These are phyloP conservation scores for Apantesis nais DNA, from an alignment of 2,888 invertebrate species.

Conservation along the genomic window DNA sequence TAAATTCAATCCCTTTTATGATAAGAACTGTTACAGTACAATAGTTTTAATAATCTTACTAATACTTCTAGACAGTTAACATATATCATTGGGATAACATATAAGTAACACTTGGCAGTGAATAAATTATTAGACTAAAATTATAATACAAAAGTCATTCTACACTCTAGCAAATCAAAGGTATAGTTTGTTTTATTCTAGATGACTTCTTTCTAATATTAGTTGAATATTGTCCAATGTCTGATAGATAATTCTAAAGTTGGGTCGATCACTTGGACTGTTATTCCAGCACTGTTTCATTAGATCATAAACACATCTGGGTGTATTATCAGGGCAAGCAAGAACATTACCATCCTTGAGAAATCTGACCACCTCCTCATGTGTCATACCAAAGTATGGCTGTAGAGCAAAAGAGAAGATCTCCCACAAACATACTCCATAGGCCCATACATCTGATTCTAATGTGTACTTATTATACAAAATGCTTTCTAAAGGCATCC, in stretches of 20 bases:
- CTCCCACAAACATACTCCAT: conserved; percentile 98
- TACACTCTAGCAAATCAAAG: conserved; percentile 42
- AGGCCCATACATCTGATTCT: conserved; percentile 99
- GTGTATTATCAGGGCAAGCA: conserved; percentile 95
- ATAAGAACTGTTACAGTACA: conserved; percentile 22
- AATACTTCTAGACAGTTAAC: conserved; percentile 1
- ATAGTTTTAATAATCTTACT: conserved; percentile 16
- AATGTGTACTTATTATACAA: conserved; percentile 98
- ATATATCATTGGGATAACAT: not conserved
- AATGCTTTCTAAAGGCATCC: conserved; percentile 99
- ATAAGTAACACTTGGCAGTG: conserved; percentile 23
- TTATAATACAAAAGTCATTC: conserved; percentile 45
- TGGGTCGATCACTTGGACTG: conserved; percentile 93
- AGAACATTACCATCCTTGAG: conserved; percentile 97
- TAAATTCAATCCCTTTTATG: conserved; percentile 31
- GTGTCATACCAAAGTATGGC: conserved; percentile 98
- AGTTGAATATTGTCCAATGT: conserved; percentile 89
- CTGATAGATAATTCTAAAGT: conserved; percentile 93
- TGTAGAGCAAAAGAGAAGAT: conserved; percentile 98
- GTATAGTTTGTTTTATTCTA: conserved; percentile 61
- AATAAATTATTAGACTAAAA: conserved; percentile 37
- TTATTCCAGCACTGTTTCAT: conserved; percentile 98
- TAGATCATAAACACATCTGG: conserved; percentile 93
- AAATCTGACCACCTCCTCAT: conserved; percentile 97
- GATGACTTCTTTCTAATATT: conserved; percentile 79